Evolutionary conservation across 1,140 invertebrate genomes (phyloP), one percentile per base, ranked within the genome.

Genomic region (Drosophila bocqueti): DNA sequence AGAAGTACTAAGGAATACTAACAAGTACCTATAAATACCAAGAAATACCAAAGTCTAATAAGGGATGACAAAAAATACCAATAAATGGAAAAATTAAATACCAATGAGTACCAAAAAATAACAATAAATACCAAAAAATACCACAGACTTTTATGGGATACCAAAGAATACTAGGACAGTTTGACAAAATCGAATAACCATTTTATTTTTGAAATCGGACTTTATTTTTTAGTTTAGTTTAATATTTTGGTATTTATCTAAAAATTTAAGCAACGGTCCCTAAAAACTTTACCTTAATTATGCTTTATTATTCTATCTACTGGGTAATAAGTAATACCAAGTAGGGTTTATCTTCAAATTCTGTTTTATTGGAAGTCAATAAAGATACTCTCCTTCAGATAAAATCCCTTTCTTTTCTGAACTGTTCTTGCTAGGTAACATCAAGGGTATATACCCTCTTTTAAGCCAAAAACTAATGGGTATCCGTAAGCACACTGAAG

Each of bases 401-500:
- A 40, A 16, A 36, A 6, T 18, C 4, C 10, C 9, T 1, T 0
- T 21, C 4, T 36, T 26, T 11, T 18, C 2, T n/a, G 15, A 10
- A n/a, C 4, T 6, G 4, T 31, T 18, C 13, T 13, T 50, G 1
- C 1, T 15, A 16, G 0, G 0, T 8, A 0, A 3, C 13, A 2
- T 49, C 3, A 9, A 18, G 7, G 11, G 8, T 1, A 61, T 38
- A 43, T 45, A 52, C 55, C 31, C n/a, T 42, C 1, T 3, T 3
- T 1, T 31, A 8, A 4, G 8, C 1, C 1, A 8, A 7, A 24
- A 24, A 55, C 13, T 57, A 38, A 47, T 54, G 47, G 65, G 67
- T 57, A 71, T 46, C 10, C 0, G 11, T n/a, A 72, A 72, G 24
- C 24, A 43, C 67, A 36, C 67, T 73, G 45, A 74, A 74, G 68